Conservation (phyloP, 1,140 invertebrate species). For the Pseudomyrmex cubaensis region DNA sequence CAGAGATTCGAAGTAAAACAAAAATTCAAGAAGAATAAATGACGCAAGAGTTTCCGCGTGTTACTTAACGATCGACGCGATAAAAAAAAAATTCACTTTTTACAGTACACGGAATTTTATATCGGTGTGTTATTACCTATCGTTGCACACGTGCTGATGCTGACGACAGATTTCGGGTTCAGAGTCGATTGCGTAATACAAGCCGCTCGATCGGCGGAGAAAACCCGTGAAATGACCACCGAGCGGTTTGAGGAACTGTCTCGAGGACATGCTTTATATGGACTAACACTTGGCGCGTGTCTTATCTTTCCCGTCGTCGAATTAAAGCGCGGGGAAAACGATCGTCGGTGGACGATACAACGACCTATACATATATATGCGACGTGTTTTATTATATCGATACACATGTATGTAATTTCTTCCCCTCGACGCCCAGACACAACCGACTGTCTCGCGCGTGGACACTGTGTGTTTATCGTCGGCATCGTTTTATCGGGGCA, state of each 20-base stretch:
- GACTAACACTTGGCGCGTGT: slow-evolving; percentile 23
- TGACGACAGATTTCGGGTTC: slow-evolving; percentile 38
- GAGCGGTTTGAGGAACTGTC: slow-evolving; percentile 52
- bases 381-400: slow-evolving; percentile 5
- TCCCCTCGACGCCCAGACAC: not conserved
- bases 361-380: too few relatives aligned
- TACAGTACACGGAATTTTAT: not conserved
- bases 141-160: slow-evolving; percentile 20
- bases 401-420: too few relatives aligned
- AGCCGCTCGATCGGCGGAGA: slow-evolving; percentile 46
- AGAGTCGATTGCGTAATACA: slow-evolving; percentile 45
- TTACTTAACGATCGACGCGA: not conserved
- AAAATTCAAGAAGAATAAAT: not conserved
- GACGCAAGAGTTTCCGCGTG: not conserved
- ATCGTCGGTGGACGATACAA: not conserved
- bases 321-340: not conserved
- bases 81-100: not conserved
- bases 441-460: not conserved
- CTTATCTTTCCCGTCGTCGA: not conserved
- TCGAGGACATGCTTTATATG: slow-evolving; percentile 60
- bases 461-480: not conserved
- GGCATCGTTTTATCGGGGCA: not conserved
- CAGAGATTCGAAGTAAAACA: too few relatives aligned
- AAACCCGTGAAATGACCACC: slow-evolving; percentile 37
- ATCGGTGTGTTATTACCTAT: slow-evolving; percentile 49